Base-by-base conservation (phyloP, 2,888 invertebrate genomes). In the Xanthorhoe spadicearia region DNA sequence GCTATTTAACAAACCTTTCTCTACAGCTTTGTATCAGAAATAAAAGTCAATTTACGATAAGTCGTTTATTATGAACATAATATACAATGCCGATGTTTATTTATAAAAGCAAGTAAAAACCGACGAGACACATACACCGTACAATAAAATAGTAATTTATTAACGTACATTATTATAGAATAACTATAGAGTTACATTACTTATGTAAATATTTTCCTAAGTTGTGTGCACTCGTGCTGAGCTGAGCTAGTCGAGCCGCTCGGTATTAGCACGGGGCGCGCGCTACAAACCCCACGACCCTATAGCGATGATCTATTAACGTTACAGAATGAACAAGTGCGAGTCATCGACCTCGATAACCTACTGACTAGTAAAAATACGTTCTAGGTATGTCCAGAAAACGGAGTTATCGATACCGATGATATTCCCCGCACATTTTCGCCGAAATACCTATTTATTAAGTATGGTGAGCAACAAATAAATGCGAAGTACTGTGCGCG, bases 21-120 rank as follows among this genome's bases (percentile, higher is more conserved):
- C 10, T 4, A 18, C 32, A 32, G 32, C 32, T 32, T 32, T 32
- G 0, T 5, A 7, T 32, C 7, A n/a, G 32, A 75, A 82, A 83
- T 79, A 71, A 84, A 83, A 84, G 64, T 62, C 61, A 8, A 55
- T 77, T 68, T 84, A 80, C 76, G 81, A 82, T 88, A 89, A 80
- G 82, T 89, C 83, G 83, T 92, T 92, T 92, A 92, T 88, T 92
- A 91, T 91, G 86, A 92, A 92, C 92, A 89, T 91, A 92, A 90
- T 92, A 92, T 92, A 92, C 91, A 92, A 87, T 87, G 91, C 86
- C 82, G 85, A 87, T 84, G 83, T 90, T 91, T 89, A 90, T 89
- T 89, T 91, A 92, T 89, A 92, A 92, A 92, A 92, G 92, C 92
- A 83, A 83, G 86, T 91, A 90, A 85, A 91, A 91, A 90, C 85